Base-by-base conservation (phyloP, 2,888 invertebrate genomes). In the Lathronympha strigana region DNA sequence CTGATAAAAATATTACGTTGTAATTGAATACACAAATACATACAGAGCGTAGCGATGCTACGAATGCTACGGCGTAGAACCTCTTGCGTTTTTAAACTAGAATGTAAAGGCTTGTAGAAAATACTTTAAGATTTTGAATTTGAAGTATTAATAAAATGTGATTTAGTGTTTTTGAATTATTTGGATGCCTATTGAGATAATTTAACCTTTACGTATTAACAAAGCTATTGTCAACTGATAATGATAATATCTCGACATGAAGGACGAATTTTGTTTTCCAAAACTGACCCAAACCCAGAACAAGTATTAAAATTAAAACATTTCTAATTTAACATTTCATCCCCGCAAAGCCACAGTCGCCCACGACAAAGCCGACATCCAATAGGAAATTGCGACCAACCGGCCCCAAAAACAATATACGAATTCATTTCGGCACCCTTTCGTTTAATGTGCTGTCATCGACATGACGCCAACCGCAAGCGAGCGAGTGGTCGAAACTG, bases 21-120 rank as follows among this genome's bases (percentile, higher is more conserved):
- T 1, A 11, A 8, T 11, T 31, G 9, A 4, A 11, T 15, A 49
- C 1, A 15, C 9, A 17, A 15, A 2, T 4, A 8, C 8, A 25
- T 25, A 28, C 17, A 28, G 13, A 31, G 31, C 49, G 63, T 63
- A 63, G 55, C 36, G 23, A 9, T 21, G 55, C 63, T 63, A 55
- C 63, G 63, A 19, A 11, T 5, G 2, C 47, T 63, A 63, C 63
- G 55, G 15, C 55, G 63, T 63, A 63, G 63, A 38, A 23, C 19
- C 28, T 28, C 1, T 28, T 28, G 5, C 25, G 3, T 25, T 25
- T 25, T n/a, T n/a, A n/a, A n/a, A n/a, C n/a, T n/a, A n/a, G n/a
- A n/a, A n/a, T n/a, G n/a, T n/a, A n/a, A n/a, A n/a, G n/a, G n/a
- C n/a, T n/a, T n/a, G n/a, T n/a, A n/a, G n/a, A n/a, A n/a, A n/a